Evolutionary conservation across 2,797 vertebrate species (phyloP), one percentile per base, ranked within the genome.

Genomic region (Acropternis orthonyx): DNA sequence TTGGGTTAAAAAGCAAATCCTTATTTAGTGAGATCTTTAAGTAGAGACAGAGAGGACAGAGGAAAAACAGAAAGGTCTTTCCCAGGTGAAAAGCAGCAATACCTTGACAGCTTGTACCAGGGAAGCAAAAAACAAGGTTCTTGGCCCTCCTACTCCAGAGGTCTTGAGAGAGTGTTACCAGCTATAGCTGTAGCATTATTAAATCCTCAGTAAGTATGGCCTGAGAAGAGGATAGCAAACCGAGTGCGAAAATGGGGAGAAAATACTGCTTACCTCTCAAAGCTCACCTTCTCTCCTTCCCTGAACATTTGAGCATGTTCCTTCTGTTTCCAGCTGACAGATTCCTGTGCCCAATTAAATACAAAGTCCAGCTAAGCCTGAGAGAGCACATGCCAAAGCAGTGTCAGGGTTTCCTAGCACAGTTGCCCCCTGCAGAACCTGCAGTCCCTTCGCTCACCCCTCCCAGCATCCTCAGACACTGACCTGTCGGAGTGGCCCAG

Each of bases 401-500:
- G 12, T 23, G 12, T 2, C 6, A 6, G 19, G 7, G 21, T 48
- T 77, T 75, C 13, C 48, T 13, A 17, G 14, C 0, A 3, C 15
- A 4, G 39, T 10, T 43, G 6, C 18, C 11, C 24, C 18, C 3
- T 3, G 62, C 48, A 67, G 75, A 26, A 32, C 14, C 19, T 1
- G 1, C 30, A 58, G 24, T 49, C 30, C 13, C 8, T 5, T 0
- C 0, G 2, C 17, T 4, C 1, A 0, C 4, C 28, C 0, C 24
- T 49, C 14, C 39, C 1, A 1, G 36, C 17, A 3, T 1, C 7
- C 11, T 6, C 6, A 10, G 51, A 30, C 73, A 9, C 9, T 3
- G 1, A 4, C 18, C 15, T 34, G 16, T 23, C 28, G 13, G 1
- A 2, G 0, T 0, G 0, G 55, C 21, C 28, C 48, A 32, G 1